Conservation (phyloP, 2,797 vertebrate species). For the Sarcophilus harrisii region DNA sequence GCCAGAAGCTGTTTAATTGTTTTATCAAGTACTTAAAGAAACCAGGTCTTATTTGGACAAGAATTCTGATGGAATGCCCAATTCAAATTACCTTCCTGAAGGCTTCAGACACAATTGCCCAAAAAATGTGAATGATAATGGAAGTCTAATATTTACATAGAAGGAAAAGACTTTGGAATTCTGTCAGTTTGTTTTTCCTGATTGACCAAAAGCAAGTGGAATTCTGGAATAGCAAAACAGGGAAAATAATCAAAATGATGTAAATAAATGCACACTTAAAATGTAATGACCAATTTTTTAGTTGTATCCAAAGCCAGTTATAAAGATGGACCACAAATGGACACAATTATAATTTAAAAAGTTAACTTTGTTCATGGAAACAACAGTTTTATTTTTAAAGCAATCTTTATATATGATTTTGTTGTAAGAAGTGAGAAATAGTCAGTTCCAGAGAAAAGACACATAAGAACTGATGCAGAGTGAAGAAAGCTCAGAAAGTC, state of each 20-base stretch:
- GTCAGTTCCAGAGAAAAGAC: not conserved
- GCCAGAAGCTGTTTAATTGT: accelerated
- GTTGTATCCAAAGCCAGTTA: not conserved
- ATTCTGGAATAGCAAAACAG: not conserved
- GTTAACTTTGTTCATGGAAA: not conserved
- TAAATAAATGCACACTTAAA: not conserved
- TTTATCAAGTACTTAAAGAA: not conserved
- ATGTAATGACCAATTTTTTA: not conserved
- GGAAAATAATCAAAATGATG: not conserved
- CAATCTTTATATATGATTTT: not conserved
- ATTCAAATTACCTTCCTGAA: too few relatives aligned
- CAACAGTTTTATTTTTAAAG: not conserved
- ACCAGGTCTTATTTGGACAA: not conserved
- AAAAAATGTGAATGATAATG: not conserved
- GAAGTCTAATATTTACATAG: not conserved
- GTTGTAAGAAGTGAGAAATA: not conserved
- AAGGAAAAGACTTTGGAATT: not conserved
- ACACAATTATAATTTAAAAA: not conserved
- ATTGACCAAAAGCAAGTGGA: not conserved
- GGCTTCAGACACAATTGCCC: not conserved
- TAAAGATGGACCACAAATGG: not conserved
- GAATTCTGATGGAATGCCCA: accelerated
- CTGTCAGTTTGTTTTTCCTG: not conserved
- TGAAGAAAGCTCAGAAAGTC: not conserved
- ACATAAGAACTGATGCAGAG: not conserved